These are phyloP conservation scores for Hydriomena furcata DNA, from an alignment of 2,888 invertebrate genomes.

Conservation along the genomic window DNA sequence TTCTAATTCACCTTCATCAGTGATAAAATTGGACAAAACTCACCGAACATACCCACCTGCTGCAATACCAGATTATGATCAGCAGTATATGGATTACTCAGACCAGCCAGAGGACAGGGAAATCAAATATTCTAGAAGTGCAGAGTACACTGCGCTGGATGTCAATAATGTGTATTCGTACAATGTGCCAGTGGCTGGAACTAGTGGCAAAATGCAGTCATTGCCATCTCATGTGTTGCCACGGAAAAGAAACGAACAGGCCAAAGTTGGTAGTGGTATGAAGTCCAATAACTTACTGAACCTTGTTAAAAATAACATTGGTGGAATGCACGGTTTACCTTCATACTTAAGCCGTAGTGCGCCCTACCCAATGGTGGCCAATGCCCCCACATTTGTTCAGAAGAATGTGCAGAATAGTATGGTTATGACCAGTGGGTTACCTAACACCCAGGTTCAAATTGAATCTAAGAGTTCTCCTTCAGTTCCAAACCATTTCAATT, in stretches of 20 bases:
- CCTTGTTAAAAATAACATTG: slow-evolving; percentile 65
- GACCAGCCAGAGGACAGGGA: slow-evolving; percentile 72
- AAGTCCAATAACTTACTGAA: slow-evolving; percentile 64
- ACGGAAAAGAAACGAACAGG: slow-evolving; percentile 57
- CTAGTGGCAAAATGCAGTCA: slow-evolving; percentile 51
- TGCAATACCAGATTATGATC: slow-evolving; percentile 58
- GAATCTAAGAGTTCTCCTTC: slow-evolving; percentile 56
- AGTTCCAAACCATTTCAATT: slow-evolving; percentile 60
- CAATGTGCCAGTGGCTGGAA: slow-evolving; percentile 51
- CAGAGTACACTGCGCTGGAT: slow-evolving; percentile 66
- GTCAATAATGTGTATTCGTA: slow-evolving; percentile 56
- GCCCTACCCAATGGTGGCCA: slow-evolving; percentile 50
- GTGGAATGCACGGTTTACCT: slow-evolving; percentile 48
- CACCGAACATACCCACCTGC: slow-evolving; percentile 57
- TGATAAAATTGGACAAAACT: slow-evolving; percentile 64
- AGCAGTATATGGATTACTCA: slow-evolving; percentile 61
- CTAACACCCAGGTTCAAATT: slow-evolving; percentile 53
- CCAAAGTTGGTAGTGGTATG: slow-evolving; percentile 54
- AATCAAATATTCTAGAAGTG: slow-evolving; percentile 72
- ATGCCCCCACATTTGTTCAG: slow-evolving; percentile 69
- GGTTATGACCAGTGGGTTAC: slow-evolving; percentile 65
- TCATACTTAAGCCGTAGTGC: slow-evolving; percentile 50
- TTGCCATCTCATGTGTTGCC: slow-evolving; percentile 45
- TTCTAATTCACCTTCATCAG: slow-evolving; percentile 50
- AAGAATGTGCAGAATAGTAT: slow-evolving; percentile 74